phyloP scores from a whole-genome alignment of 2,797 vertebrate genomes.

The Sparus aurata region DNA sequence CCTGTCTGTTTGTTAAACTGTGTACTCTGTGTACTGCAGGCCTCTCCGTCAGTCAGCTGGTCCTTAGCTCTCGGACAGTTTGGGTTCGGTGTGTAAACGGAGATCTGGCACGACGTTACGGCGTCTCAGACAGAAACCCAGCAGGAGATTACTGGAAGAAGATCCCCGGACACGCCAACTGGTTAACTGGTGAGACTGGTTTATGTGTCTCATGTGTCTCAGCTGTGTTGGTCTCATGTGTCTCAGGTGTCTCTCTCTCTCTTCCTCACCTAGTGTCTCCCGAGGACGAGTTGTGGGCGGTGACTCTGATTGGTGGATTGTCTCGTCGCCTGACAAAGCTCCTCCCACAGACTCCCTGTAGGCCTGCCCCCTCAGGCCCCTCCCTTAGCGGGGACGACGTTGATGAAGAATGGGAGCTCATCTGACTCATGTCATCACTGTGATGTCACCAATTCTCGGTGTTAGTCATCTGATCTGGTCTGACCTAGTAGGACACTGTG shows the following conservation, averaged over 20 bases:
- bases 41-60: constrained; percentile 91
- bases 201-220: too few species aligned
- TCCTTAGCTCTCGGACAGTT: constrained; percentile 90
- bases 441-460: constrained; percentile 16
- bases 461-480: constrained; percentile 7
- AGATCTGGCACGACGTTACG: constrained; percentile 93
- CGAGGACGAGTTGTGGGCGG: constrained; percentile 93
- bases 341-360: constrained; percentile 84
- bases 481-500: neutral
- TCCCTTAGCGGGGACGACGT: constrained; percentile 88
- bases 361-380: constrained; percentile 74
- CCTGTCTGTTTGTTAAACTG: too few species aligned
- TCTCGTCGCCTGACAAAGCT: constrained; percentile 94
- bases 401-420: constrained; percentile 98
- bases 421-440: constrained; percentile 80
- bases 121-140: constrained; percentile 92
- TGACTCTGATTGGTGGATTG: constrained; percentile 88
- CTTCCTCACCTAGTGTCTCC: constrained; percentile 87
- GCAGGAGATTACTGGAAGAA: constrained; percentile 99
- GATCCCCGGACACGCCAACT: constrained; percentile 90
- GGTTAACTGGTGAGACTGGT: constrained; percentile 88
- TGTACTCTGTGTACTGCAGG: constrained; percentile 77
- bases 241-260: neutral
- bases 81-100: constrained; percentile 95
- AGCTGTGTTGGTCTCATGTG: too few species aligned